These are phyloP conservation scores for Helostoma temminkii DNA, from an alignment of 2,797 vertebrate genomes.

Conservation along the genomic window DNA sequence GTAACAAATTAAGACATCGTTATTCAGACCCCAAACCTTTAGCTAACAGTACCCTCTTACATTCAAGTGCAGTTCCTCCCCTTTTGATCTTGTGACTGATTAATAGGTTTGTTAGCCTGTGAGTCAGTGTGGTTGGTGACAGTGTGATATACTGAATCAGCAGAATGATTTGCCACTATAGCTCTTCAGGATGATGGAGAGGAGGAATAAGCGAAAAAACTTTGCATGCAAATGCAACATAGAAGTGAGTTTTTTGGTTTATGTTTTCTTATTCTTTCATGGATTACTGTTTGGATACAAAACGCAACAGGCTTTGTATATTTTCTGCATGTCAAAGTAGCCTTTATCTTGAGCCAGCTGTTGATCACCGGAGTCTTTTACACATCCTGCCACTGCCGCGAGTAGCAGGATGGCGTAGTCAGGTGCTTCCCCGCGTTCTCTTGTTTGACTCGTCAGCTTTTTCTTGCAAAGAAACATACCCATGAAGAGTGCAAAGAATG, in stretches of 20 bases:
- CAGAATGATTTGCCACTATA: slow-evolving; percentile 74
- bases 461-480: slow-evolving; percentile 81
- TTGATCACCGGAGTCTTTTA: slow-evolving; percentile 46
- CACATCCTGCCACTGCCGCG: slow-evolving; percentile 52
- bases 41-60: slow-evolving; percentile 82
- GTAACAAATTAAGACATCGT: slow-evolving; percentile 86
- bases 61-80: slow-evolving; percentile 86
- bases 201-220: slow-evolving; percentile 81
- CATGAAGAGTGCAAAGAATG: slow-evolving; percentile 91
- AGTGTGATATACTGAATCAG: slow-evolving; percentile 67
- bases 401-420: slow-evolving; percentile 42
- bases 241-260: slow-evolving; percentile 87
- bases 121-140: slow-evolving; percentile 76
- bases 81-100: slow-evolving; percentile 79
- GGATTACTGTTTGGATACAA: slow-evolving; percentile 77
- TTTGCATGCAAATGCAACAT: slow-evolving; percentile 87
- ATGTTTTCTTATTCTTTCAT: slow-evolving; percentile 84
- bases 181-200: slow-evolving; percentile 72
- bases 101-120: slow-evolving; percentile 75
- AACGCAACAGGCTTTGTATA: slow-evolving; percentile 79
- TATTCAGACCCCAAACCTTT: slow-evolving; percentile 79
- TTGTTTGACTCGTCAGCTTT: slow-evolving; percentile 61
- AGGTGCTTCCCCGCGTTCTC: slow-evolving; percentile 41
- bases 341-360: slow-evolving; percentile 64
- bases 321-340: slow-evolving; percentile 75